Evolutionary conservation across 2,888 invertebrate genomes (phyloP), one percentile per base, ranked within the genome.

Genomic region (Macaria liturata): DNA sequence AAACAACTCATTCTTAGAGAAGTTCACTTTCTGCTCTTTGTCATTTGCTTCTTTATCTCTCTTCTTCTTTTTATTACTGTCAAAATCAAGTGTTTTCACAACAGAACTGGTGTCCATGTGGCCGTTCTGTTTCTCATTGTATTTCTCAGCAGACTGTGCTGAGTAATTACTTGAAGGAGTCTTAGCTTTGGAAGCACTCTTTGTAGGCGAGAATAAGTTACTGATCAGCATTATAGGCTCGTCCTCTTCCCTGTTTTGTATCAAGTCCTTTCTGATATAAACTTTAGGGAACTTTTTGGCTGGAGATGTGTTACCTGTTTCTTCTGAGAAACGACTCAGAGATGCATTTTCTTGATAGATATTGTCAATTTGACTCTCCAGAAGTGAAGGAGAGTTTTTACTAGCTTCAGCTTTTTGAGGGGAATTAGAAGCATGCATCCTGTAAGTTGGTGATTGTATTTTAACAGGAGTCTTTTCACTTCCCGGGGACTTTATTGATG

Each of bases 71-170:
- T 81, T 86, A 63, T 82, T 86, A 39, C 71, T 70, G 65, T 86
- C 91, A 81, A 91, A 91, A 67, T 91, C 84, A 42, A 91, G 70
- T 0, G 84, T 81, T 69, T 91, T 91, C 0, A 91, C 90, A 5
- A 91, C 91, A 39, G 90, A 89, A 20, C 79, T 74, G 47, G 76
- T 84, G 59, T 80, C 82, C 3, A 79, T 9, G 49, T 75, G 72
- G 1, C 78, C 78, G 71, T 84, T 86, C 32, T 71, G 69, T 59
- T 70, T 71, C 4, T 44, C 55, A 39, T 59, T 75, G 54, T 75
- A 81, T 53, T 82, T 82, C 30, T 88, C 86, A 0, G 84, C 77
- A 1, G 86, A 86, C 7, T 77, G 62, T 64, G 84, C 83, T 9
- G 37, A 39, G 20, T 20, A 20, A 32, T 3, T 46, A 4, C 4